Evolutionary conservation across 2,797 vertebrate genomes (phyloP).

Genomic region (Karalla daura): DNA sequence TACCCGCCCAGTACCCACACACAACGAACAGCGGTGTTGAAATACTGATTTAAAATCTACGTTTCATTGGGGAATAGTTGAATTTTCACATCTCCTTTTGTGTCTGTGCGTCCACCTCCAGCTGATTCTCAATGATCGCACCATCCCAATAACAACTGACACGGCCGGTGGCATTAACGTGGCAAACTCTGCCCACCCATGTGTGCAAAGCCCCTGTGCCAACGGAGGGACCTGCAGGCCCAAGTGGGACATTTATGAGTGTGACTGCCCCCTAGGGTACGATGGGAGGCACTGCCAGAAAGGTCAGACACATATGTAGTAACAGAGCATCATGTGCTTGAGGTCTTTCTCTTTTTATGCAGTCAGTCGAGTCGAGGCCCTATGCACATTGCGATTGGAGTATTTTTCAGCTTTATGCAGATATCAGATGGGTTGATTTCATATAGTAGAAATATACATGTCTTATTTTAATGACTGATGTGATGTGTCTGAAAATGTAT

Average conservation of each 20-base stretch:
- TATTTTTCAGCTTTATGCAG: too few relatives aligned
- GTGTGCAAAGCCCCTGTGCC: slow-evolving; percentile 88
- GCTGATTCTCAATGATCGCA: slow-evolving; percentile 92
- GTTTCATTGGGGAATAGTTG: background rate
- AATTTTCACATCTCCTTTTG: too few relatives aligned
- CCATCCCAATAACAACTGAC: slow-evolving; percentile 84
- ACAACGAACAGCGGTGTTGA: background rate
- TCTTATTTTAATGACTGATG: too few relatives aligned
- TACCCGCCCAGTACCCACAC: slow-evolving; percentile 54
- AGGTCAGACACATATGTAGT: slow-evolving; percentile 81
- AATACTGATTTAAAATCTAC: background rate
- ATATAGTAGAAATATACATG: too few relatives aligned
- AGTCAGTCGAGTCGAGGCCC: background rate
- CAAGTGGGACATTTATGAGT: slow-evolving; percentile 92
- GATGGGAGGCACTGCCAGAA: slow-evolving; percentile 95
- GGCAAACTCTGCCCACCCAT: slow-evolving; percentile 90
- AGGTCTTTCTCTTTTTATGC: background rate
- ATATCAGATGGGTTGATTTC: too few relatives aligned
- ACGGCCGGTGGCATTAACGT: slow-evolving; percentile 89
- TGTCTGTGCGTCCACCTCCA: too few relatives aligned
- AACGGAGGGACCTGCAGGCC: slow-evolving; percentile 93
- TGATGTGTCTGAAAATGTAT: too few relatives aligned
- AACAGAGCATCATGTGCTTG: background rate
- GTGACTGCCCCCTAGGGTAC: slow-evolving; percentile 95
- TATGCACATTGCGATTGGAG: too few relatives aligned